Percentiles rank a stretch among this genome's conserved stretches.
Evolutionary conservation across 1,140 invertebrate genomes (phyloP).

Genomic region (Aricia agestis): DNA sequence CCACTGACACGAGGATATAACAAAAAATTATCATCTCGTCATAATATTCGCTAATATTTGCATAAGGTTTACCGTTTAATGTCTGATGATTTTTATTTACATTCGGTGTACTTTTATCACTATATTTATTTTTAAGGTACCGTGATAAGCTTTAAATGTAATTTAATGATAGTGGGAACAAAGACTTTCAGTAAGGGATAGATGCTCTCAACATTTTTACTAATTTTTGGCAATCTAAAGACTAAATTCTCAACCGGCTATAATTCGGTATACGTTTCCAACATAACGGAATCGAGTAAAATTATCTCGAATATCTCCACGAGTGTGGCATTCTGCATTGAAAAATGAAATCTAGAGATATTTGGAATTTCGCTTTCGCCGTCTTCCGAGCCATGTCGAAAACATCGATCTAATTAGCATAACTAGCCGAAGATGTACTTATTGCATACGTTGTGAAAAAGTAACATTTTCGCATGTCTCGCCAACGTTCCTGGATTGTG

Average conservation of each 20-base stretch:
- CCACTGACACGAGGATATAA: not conserved
- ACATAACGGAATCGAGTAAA: slow-evolving; percentile 6
- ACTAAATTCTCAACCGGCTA: not conserved
- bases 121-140: not conserved
- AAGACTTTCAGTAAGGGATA: not conserved
- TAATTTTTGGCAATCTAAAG: not conserved
- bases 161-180: not conserved
- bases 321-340: not conserved
- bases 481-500: slow-evolving; percentile 19
- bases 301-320: slow-evolving; percentile 4
- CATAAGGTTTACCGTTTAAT: not conserved
- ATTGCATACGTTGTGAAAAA: slow-evolving; percentile 22
- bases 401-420: slow-evolving; percentile 44
- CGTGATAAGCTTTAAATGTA: not conserved
- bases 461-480: slow-evolving; percentile 19
- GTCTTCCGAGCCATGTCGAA: slow-evolving; percentile 36
- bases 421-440: slow-evolving; percentile 35
- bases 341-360: slow-evolving; percentile 13
- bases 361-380: slow-evolving; percentile 50
- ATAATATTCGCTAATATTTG: not conserved
- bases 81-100: not conserved
- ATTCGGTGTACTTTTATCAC: not conserved
- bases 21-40: not conserved
- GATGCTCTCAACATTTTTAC: not conserved
- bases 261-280: not conserved